Evolutionary conservation across 2,888 invertebrate genomes (phyloP).

Genomic region (Pollenia labialis): DNA sequence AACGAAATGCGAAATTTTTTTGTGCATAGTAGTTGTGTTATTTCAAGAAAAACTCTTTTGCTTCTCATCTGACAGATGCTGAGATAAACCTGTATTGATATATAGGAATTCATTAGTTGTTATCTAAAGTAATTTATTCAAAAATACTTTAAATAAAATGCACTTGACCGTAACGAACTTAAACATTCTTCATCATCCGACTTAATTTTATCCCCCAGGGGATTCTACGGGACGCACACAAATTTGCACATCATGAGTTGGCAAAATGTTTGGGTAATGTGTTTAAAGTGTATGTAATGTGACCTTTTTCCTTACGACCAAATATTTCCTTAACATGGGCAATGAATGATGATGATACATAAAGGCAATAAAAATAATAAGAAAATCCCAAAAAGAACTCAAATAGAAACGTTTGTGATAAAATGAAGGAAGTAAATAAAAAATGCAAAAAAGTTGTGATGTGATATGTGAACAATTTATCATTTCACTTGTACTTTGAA

Average conservation of each 20-base stretch:
- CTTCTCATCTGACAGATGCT: too few relatives aligned
- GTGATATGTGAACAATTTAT: slow-evolving; percentile 73
- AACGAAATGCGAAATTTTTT: too few relatives aligned
- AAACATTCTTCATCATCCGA: slow-evolving; percentile 58
- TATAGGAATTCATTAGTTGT: neutral
- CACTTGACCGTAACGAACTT: slow-evolving; percentile 71
- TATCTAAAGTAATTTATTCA: slow-evolving; percentile 18
- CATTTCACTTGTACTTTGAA: slow-evolving; percentile 61
- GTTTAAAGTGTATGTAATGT: slow-evolving; percentile 53
- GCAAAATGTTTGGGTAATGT: slow-evolving; percentile 60
- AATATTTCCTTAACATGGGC: slow-evolving; percentile 24
- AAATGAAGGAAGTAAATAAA: slow-evolving; percentile 29
- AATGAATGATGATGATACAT: slow-evolving; percentile 40
- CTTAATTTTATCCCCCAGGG: slow-evolving; percentile 67
- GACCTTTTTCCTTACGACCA: slow-evolving; percentile 60
- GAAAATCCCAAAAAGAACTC: slow-evolving; percentile 45
- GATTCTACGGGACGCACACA: slow-evolving; percentile 49
- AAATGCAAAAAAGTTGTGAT: slow-evolving; percentile 20
- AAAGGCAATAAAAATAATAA: slow-evolving; percentile 56
- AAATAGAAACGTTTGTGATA: slow-evolving; percentile 13
- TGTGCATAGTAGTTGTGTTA: too few relatives aligned
- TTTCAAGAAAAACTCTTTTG: too few relatives aligned
- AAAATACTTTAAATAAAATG: slow-evolving; percentile 58
- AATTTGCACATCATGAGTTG: slow-evolving; percentile 73
- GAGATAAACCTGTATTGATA: too few relatives aligned